Evolutionary conservation across 1,140 invertebrate species (phyloP), one percentile per base, ranked within the genome.

Genomic region (Trachelipus rathkii): DNA sequence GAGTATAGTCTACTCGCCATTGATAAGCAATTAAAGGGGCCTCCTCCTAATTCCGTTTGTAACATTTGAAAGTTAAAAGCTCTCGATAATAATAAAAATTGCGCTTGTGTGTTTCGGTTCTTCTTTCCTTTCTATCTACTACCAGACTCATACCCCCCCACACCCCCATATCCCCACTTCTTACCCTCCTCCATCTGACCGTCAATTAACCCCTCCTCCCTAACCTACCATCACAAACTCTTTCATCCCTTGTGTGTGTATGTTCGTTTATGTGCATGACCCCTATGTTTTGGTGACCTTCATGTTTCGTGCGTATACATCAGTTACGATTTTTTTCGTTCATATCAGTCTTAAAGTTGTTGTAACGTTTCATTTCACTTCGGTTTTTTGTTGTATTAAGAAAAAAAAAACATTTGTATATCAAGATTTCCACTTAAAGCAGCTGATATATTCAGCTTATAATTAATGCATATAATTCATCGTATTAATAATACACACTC

Each of bases 1-100:
- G 8, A 60, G 50, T 60, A 8, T 15, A 13, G 11, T 60, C 11
- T 13, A 15, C 50, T 19, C 50, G 11, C 50, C 50, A 60, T 60
- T 60, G 50, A 60, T 60, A 60, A 60, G 50, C 50, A 60, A 60
- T 60, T 60, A 60, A 60, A 60, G 19, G 19, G 50, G 50, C 11
- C 50, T 60, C 50, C 50, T 60, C 50, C 50, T 33, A 33, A 33
- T 33, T 33, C 33, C 33, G 33, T 33, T 33, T 33, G 33, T 33
- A 33, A 33, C 33, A 33, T 33, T 33, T 33, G 33, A 33, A 33
- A 33, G 33, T 33, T 33, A 33, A 33, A 33, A 33, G 33, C 33
- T 33, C 33, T 33, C 33, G 33, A 33, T 33, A 33, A 33, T 33
- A 33, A 33, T 33, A 33, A 33, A n/a, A 33, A 33, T 33, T 33